A percentile compares a stretch with the other conserved stretches of the same genome.
phyloP scores from a whole-genome alignment of 2,797 vertebrate genomes.

The Okamejei kenojei region DNA sequence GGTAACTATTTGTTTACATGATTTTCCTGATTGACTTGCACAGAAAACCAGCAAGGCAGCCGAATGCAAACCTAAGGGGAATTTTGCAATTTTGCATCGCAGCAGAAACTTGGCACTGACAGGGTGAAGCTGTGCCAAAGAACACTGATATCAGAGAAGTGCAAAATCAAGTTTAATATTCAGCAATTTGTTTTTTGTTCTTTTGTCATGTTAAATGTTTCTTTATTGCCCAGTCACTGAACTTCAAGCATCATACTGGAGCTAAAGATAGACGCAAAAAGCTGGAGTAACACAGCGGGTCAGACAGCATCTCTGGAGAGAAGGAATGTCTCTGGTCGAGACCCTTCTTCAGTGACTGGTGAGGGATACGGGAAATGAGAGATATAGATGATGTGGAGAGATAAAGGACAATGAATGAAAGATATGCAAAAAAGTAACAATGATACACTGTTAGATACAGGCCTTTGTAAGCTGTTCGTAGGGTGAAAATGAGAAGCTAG shows the following conservation, averaged over 20 bases:
- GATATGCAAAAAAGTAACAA: too few relatives aligned
- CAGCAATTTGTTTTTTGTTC: not conserved
- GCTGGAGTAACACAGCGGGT: too few relatives aligned
- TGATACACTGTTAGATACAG: too few relatives aligned
- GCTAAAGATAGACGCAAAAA: not conserved
- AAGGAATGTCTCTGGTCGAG: too few relatives aligned
- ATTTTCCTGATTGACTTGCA: not conserved
- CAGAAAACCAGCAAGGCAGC: slow-evolving; percentile 2
- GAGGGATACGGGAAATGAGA: too few relatives aligned
- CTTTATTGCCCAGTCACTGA: not conserved
- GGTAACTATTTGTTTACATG: not conserved
- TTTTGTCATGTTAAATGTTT: not conserved
- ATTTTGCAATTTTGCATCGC: not conserved
- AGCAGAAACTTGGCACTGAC: not conserved
- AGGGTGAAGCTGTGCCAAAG: not conserved
- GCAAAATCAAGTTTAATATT: not conserved
- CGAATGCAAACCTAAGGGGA: not conserved
- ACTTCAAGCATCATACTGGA: not conserved
- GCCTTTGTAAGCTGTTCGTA: too few relatives aligned
- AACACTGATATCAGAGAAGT: not conserved
- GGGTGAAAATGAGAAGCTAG: too few relatives aligned
- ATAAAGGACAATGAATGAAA: too few relatives aligned
- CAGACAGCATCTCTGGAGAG: too few relatives aligned
- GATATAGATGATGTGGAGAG: too few relatives aligned
- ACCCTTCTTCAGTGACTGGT: too few relatives aligned